Evolutionary conservation across 2,888 invertebrate genomes (phyloP).

Genomic region (Leuctra nigra): DNA sequence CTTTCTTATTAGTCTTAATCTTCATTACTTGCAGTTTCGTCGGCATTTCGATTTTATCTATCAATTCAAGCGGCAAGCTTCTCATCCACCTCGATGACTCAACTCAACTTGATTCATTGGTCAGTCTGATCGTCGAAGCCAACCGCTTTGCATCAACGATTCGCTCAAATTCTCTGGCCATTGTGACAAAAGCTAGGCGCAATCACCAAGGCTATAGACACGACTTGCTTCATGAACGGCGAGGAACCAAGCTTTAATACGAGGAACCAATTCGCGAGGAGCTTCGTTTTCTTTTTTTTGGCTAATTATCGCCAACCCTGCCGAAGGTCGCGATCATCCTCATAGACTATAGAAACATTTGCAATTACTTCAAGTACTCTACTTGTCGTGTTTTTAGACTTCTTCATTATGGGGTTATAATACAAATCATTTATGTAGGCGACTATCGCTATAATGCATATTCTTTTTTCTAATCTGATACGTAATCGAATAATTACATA

Average conservation of each 20-base stretch:
- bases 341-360: too few species aligned
- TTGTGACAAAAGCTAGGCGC: constrained; percentile 7
- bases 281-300: constrained; percentile 8
- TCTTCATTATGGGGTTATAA: too few species aligned
- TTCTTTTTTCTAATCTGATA: too few species aligned
- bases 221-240: neutral
- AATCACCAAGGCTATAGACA: constrained; percentile 1
- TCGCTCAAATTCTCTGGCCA: constrained; percentile 11
- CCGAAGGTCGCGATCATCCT: constrained; percentile 6
- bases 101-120: constrained; percentile 17
- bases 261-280: constrained; percentile 13
- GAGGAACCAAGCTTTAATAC: constrained; percentile 13
- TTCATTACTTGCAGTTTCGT: constrained; percentile 17
- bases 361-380: too few species aligned
- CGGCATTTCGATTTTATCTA: constrained; percentile 14
- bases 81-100: constrained; percentile 15
- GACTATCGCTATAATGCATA: too few species aligned
- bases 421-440: too few species aligned
- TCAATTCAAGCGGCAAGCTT: constrained; percentile 18
- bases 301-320: constrained; percentile 9
- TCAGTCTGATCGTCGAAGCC: neutral
- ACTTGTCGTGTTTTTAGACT: too few species aligned
- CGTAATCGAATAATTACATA: neutral
- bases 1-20: constrained; percentile 16
- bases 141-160: constrained; percentile 6